Evolutionary conservation across 2,888 invertebrate genomes (phyloP), one percentile per base, ranked within the genome.

Genomic region (Hybos culiciformis): DNA sequence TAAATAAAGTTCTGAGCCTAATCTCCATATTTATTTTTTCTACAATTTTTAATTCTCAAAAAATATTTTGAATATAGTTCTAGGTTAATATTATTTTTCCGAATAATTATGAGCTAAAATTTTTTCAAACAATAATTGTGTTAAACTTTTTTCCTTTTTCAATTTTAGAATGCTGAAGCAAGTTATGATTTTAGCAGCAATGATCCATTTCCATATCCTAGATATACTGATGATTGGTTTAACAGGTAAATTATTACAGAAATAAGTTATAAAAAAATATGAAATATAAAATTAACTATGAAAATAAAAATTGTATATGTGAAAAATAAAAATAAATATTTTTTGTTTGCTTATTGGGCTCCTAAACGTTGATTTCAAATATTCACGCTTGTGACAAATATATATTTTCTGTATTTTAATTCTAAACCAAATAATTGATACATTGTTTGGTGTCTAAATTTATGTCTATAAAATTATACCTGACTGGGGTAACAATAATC

Each of bases 171-270:
- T 61, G 91, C 96, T 4, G 83, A 86, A 66, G 97, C 97, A 12
- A 97, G 96, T 55, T 98, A 94, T 63, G 98, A 98, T 68, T 99
- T 98, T 69, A 97, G 96, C 70, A 96, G 96, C 65, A 97, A 98
- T 66, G 98, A 98, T 64, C 94, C 94, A 3, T 99, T 79, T 66
- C 97, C 98, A 0, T 98, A 96, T 69, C 98, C 98, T 3, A 75
- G 98, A 53, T 98, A 96, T 67, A 98, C 98, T 1, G 98, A 98
- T 60, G 97, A 98, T 64, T 98, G 98, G 98, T 98, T 99, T 68
- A 98, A 98, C 74, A 97, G 96, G 90, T 94, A 70, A 73, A 69
- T 58, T 31, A 40, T 44, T 11, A 40, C 8, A 31, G n/a, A 23
- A 23, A n/a, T 29, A n/a, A 29, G 5, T 26, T 29, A 29, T 26